A percentile compares a stretch with the other conserved stretches of the same genome.
These are phyloP conservation scores for Chaenogobius annularis DNA, from an alignment of 2,113 vertebrate genomes.

Conservation along the genomic window DNA sequence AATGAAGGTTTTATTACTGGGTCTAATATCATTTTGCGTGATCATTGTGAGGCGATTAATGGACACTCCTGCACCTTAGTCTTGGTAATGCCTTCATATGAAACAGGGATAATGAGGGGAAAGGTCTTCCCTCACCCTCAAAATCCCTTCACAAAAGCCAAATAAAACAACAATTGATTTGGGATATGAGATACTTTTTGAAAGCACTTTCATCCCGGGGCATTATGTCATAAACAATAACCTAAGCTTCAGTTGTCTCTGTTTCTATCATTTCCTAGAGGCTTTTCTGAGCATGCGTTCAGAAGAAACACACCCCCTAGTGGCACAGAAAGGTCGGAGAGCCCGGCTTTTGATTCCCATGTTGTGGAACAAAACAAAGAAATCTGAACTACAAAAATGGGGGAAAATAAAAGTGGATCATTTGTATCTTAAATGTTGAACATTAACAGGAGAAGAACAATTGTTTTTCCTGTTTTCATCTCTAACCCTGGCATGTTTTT, in stretches of 20 bases:
- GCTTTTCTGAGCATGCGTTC: slow-evolving; percentile 52
- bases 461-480: slow-evolving; percentile 24
- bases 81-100: slow-evolving; percentile 50
- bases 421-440: slow-evolving; percentile 28
- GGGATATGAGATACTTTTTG: slow-evolving; percentile 9
- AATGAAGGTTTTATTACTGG: slow-evolving; percentile 10
- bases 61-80: slow-evolving; percentile 55
- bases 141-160: slow-evolving; percentile 33
- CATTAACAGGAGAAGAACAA: slow-evolving; percentile 23
- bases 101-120: slow-evolving; percentile 56
- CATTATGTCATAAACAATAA: slow-evolving; percentile 47
- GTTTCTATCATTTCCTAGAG: slow-evolving; percentile 10
- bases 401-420: slow-evolving; percentile 48
- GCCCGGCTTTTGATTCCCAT: slow-evolving; percentile 76
- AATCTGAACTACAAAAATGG: slow-evolving; percentile 36
- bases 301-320: slow-evolving; percentile 55
- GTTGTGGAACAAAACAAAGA: slow-evolving; percentile 60
- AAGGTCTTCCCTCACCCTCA: slow-evolving; percentile 48
- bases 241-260: slow-evolving; percentile 18
- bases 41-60: slow-evolving; percentile 59
- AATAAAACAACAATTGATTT: slow-evolving; percentile 5
- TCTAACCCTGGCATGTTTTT: slow-evolving; percentile 11
- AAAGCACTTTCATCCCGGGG: slow-evolving; percentile 52
- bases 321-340: slow-evolving; percentile 84
- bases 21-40: slow-evolving; percentile 7